phyloP scores from a whole-genome alignment of 2,888 invertebrate genomes.

The Acronicta psi region DNA sequence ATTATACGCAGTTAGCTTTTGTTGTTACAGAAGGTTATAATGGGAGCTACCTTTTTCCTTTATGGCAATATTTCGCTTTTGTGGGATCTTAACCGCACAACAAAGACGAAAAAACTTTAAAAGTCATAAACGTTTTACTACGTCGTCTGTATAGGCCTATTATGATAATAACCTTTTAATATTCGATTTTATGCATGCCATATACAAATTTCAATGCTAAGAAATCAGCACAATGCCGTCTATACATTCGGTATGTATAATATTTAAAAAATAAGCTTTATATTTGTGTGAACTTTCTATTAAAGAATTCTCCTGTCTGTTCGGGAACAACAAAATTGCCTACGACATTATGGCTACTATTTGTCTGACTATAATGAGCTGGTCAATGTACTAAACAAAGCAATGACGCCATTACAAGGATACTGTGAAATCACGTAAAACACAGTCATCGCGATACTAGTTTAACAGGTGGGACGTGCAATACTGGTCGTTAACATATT shows the following conservation, averaged over 20 bases:
- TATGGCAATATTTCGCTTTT: conserved; percentile 1
- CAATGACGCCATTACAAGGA: conserved; percentile 47
- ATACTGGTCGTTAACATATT: conserved; percentile 66
- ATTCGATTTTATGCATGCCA: conserved; percentile 21
- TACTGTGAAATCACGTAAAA: conserved; percentile 59
- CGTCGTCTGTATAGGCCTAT: conserved; percentile 18
- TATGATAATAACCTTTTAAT: conserved; percentile 34
- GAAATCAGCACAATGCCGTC: conserved; percentile 28
- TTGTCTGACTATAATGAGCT: conserved; percentile 18
- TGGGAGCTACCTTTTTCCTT: neutral
- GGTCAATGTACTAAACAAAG: conserved; percentile 28
- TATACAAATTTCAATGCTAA: conserved; percentile 20
- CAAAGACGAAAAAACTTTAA: conserved; percentile 15
- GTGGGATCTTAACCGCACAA: conserved; percentile 12
- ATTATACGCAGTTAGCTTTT: no score
- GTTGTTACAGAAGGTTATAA: no score
- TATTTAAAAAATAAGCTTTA: conserved; percentile 9
- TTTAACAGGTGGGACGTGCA: conserved; percentile 62
- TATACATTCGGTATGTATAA: neutral
- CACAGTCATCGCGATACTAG: conserved; percentile 52
- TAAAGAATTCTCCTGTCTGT: neutral
- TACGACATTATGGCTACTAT: conserved; percentile 1
- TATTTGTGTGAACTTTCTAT: conserved; percentile 7
- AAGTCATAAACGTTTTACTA: conserved; percentile 30
- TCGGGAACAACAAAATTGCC: neutral